Conservation (phyloP, 2,797 vertebrate genomes). For the Allobates femoralis region DNA sequence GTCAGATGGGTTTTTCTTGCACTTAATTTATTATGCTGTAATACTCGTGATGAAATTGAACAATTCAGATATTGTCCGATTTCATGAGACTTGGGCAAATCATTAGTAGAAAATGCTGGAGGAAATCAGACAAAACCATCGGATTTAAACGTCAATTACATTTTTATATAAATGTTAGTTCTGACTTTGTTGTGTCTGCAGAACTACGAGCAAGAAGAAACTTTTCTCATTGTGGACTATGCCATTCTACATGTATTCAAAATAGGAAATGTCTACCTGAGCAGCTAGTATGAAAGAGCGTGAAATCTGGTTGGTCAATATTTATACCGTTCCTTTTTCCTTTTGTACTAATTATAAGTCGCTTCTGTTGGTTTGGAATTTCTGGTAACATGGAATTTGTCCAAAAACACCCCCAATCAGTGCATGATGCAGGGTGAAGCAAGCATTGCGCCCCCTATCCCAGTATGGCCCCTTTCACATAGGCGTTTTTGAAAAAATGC, state of each 20-base stretch:
- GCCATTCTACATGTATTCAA: background rate
- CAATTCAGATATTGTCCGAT: slow-evolving; percentile 52
- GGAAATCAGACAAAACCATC: slow-evolving; percentile 26
- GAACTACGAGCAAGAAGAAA: background rate
- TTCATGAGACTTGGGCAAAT: slow-evolving; percentile 35
- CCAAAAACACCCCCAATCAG: no score
- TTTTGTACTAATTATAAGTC: no score
- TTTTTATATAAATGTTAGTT: background rate
- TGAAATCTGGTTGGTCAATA: no score
- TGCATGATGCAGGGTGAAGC: no score
- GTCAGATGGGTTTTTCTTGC: slow-evolving; percentile 66
- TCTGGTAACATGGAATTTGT: no score
- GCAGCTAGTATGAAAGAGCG: no score
- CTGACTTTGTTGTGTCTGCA: slow-evolving; percentile 21
- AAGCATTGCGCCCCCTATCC: no score
- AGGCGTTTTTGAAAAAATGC: no score
- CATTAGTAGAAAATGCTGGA: slow-evolving; percentile 37
- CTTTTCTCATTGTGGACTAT: background rate
- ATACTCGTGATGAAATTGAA: slow-evolving; percentile 48
- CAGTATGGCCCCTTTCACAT: no score
- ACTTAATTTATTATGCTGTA: slow-evolving; percentile 65
- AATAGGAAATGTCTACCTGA: no score
- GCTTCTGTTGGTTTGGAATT: no score
- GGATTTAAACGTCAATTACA: slow-evolving; percentile 6
- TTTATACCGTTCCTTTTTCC: no score